These are phyloP conservation scores for Pseudopleuronectes americanus DNA, from an alignment of 2,797 vertebrate species.

Conservation along the genomic window DNA sequence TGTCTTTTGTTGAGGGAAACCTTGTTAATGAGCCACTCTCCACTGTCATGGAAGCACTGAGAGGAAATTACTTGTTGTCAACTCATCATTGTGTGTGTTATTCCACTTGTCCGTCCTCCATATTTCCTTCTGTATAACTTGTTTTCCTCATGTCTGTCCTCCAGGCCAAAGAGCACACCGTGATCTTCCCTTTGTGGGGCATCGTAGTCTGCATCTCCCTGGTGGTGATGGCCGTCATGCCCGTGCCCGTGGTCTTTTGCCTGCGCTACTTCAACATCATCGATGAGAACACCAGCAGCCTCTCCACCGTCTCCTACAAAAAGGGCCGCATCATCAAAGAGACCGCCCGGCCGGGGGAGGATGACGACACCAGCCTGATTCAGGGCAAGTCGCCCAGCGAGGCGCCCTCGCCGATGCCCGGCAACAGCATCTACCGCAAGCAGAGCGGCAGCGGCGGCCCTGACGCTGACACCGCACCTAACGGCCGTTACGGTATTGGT, in stretches of 20 bases:
- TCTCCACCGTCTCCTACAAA: slow-evolving; percentile 92
- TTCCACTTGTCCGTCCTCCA: too few species aligned
- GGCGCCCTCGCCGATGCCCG: slow-evolving; percentile 90
- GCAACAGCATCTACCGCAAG: slow-evolving; percentile 92
- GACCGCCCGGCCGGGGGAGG: slow-evolving; percentile 81
- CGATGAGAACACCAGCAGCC: slow-evolving; percentile 83
- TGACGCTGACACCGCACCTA: slow-evolving; percentile 87
- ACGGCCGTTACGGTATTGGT: slow-evolving; percentile 93
- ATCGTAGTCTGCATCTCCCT: slow-evolving; percentile 89
- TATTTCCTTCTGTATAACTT: background rate
- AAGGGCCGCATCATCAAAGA: slow-evolving; percentile 95
- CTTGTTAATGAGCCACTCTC: too few species aligned
- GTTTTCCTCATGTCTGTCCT: background rate
- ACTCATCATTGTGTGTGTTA: too few species aligned
- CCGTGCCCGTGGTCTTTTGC: slow-evolving; percentile 89
- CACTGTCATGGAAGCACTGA: too few species aligned
- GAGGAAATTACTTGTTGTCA: too few species aligned
- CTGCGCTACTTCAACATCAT: slow-evolving; percentile 91
- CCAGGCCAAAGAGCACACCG: slow-evolving; percentile 85
- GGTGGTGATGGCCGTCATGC: slow-evolving; percentile 90
- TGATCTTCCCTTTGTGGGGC: slow-evolving; percentile 91
- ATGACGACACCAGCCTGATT: slow-evolving; percentile 91
- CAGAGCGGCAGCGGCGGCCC: slow-evolving; percentile 83
- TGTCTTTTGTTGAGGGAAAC: too few species aligned
- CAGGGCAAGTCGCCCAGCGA: slow-evolving; percentile 91